Percentiles rank a stretch among this genome's conserved stretches.
These are phyloP conservation scores for Terrapene triunguis DNA, from an alignment of 2,113 vertebrate species.

Conservation along the genomic window DNA sequence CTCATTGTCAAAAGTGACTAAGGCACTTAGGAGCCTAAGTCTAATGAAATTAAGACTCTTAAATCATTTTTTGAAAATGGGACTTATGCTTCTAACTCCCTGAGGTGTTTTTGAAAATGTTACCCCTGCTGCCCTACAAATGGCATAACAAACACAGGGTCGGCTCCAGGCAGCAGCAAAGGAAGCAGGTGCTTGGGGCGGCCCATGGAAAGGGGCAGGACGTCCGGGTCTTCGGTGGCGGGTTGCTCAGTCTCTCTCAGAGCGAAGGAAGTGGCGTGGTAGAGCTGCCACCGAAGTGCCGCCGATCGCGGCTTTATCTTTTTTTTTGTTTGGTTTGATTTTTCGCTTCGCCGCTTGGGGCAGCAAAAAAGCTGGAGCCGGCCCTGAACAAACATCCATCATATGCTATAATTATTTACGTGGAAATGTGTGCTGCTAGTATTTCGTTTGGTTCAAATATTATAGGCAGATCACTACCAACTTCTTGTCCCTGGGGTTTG, in stretches of 20 bases:
- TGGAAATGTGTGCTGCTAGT: constrained; percentile 11
- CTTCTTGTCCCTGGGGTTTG: not conserved
- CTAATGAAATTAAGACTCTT: not conserved
- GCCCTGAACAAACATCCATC: not conserved
- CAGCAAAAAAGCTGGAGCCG: too few species aligned
- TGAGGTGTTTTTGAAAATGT: not conserved
- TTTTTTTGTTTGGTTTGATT: too few species aligned
- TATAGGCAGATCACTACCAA: constrained; percentile 20
- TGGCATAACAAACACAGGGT: not conserved
- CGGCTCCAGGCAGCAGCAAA: too few species aligned
- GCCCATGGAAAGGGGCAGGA: too few species aligned
- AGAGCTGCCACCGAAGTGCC: too few species aligned
- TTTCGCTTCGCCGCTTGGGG: too few species aligned
- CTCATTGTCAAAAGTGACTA: not conserved
- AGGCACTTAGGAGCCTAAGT: not conserved
- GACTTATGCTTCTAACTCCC: not conserved
- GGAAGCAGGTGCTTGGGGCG: too few species aligned
- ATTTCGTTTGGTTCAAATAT: constrained; percentile 43
- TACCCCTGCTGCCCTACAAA: not conserved
- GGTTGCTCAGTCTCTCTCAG: too few species aligned
- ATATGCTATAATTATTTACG: constrained; percentile 24
- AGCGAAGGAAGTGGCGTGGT: too few species aligned
- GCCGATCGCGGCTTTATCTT: too few species aligned
- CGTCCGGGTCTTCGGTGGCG: too few species aligned
- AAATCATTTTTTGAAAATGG: not conserved